phyloP scores from a whole-genome alignment of 2,888 invertebrate species.

The Morpho helenor region DNA sequence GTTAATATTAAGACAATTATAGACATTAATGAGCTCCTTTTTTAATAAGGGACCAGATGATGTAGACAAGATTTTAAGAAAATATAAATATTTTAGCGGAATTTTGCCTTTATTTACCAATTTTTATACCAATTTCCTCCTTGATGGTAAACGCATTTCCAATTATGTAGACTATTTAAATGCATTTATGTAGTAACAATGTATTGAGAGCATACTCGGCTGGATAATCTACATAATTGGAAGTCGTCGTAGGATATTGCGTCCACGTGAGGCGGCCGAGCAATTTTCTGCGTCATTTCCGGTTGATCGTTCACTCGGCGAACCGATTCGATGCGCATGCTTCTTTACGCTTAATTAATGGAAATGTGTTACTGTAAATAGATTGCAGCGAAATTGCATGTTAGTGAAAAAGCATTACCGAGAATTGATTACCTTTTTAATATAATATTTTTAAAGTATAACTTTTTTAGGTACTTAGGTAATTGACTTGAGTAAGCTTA shows the following conservation, averaged over 20 bases:
- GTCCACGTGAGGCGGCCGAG: conserved; percentile 68
- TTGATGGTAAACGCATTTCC: background rate
- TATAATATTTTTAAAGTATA: background rate
- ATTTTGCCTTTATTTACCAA: no score
- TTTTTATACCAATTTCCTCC: background rate
- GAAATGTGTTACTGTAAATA: conserved; percentile 35
- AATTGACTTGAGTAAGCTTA: no score
- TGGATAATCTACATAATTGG: conserved; percentile 77
- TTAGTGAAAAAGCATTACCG: conserved; percentile 6
- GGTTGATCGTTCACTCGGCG: conserved; percentile 59
- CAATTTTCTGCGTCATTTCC: conserved; percentile 79
- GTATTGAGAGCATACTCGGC: conserved; percentile 58
- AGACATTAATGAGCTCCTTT: no score
- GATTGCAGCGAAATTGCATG: conserved; percentile 29
- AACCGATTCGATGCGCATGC: conserved; percentile 47
- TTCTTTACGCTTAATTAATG: conserved; percentile 57
- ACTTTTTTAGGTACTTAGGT: background rate
- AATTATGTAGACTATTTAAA: conserved; percentile 12
- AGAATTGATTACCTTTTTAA: background rate
- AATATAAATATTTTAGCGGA: no score
- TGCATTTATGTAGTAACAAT: conserved; percentile 36
- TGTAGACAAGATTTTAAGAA: no score
- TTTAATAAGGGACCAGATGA: no score
- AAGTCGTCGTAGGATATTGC: conserved; percentile 73
- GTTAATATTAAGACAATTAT: no score